A percentile compares a stretch with the other conserved stretches of the same genome.
Evolutionary conservation across 2,888 invertebrate genomes (phyloP).

Genomic region (Anoplius nigerrimus): DNA sequence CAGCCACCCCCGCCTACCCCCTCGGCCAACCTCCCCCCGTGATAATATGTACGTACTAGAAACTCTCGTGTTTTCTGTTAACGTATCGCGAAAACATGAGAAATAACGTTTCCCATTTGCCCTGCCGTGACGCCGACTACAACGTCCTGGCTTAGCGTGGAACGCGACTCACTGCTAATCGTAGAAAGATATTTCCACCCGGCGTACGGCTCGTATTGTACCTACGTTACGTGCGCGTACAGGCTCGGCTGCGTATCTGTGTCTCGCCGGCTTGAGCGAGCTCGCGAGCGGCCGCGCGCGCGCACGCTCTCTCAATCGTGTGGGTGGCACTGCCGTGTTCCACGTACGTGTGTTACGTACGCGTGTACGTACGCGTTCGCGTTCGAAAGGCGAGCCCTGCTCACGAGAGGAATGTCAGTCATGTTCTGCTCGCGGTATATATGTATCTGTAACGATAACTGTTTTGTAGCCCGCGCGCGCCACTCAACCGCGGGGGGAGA

Average conservation of each 20-base stretch:
- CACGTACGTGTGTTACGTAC: neutral
- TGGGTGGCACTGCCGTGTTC: no score
- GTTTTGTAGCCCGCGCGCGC: conserved; percentile 25
- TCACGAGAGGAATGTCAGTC: conserved; percentile 48
- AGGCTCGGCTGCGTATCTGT: neutral
- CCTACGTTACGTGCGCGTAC: conserved; percentile 2
- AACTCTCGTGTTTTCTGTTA: conserved; percentile 63
- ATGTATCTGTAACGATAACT: conserved; percentile 41
- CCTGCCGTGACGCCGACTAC: conserved; percentile 42
- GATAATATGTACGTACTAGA: conserved; percentile 62
- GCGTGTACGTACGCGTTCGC: neutral
- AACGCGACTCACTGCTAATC: conserved; percentile 53
- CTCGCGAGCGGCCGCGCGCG: conserved; percentile 2
- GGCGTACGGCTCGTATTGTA: conserved; percentile 36
- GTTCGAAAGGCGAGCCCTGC: conserved; percentile 3
- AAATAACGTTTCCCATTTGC: conserved; percentile 59
- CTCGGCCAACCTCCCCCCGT: conserved; percentile 21
- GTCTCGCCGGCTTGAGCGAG: conserved; percentile 9
- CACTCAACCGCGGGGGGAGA: conserved; percentile 14
- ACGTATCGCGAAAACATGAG: conserved; percentile 64
- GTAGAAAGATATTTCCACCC: conserved; percentile 55
- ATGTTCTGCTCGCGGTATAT: conserved; percentile 26
- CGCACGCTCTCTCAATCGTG: no score
- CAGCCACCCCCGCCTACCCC: conserved; percentile 18
- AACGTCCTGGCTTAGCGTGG: conserved; percentile 32